Percentiles rank a stretch among this genome's conserved stretches.
Evolutionary conservation across 2,888 invertebrate species (phyloP).

Genomic region (Tenthredo amoena): DNA sequence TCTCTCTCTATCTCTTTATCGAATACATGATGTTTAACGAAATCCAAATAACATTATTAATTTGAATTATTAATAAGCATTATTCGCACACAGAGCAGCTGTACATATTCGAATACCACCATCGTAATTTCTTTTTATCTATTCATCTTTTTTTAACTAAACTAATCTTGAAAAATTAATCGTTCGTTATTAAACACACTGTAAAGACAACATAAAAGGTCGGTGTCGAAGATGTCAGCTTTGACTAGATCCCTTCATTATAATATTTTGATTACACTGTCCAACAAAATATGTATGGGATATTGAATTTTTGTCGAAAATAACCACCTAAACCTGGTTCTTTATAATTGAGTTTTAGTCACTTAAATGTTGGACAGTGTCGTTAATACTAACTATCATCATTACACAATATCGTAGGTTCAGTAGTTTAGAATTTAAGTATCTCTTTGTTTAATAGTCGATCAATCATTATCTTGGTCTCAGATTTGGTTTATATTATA

Average conservation of each 20-base stretch:
- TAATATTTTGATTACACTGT: background rate
- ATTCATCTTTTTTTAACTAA: background rate
- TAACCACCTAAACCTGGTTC: background rate
- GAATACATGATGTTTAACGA: background rate
- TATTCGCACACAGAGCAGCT: slow-evolving; percentile 25
- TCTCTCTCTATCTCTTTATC: background rate
- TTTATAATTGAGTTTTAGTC: background rate
- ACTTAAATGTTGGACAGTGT: slow-evolving; percentile 11
- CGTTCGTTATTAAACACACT: background rate
- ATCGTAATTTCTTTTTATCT: slow-evolving; percentile 52
- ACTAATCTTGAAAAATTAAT: slow-evolving; percentile 3
- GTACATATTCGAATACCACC: slow-evolving; percentile 52
- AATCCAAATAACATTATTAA: slow-evolving; percentile 39
- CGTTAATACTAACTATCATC: slow-evolving; percentile 54
- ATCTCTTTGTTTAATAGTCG: slow-evolving; percentile 66
- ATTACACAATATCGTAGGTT: slow-evolving; percentile 58
- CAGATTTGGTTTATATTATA: slow-evolving; percentile 54
- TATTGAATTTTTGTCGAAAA: background rate
- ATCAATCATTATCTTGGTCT: slow-evolving; percentile 42
- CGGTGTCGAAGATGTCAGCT: slow-evolving; percentile 16
- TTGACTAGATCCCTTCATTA: background rate
- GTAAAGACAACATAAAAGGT: background rate
- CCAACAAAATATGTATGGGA: background rate
- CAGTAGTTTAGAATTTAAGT: slow-evolving; percentile 68
- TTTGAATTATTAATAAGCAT: slow-evolving; percentile 28